Base-by-base conservation (phyloP, 2,797 vertebrate genomes). In the Gallinago stenura region DNA sequence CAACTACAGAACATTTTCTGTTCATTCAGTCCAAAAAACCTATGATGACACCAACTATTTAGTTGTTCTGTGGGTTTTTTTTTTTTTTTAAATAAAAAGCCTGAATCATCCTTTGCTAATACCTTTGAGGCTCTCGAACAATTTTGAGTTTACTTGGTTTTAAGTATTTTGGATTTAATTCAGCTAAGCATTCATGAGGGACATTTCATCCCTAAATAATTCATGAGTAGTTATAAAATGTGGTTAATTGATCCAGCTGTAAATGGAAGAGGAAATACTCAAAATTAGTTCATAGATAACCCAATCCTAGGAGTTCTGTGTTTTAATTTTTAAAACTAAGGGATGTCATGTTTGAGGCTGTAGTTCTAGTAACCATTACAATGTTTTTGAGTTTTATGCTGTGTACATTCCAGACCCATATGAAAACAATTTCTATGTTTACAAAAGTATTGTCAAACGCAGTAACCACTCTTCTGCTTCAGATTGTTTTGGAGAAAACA, bases 141-240 rank as follows among this genome's bases (percentile, higher is more conserved):
- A 70, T 87, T 84, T 51, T 16, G 70, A 58, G 48, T 76, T 72
- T 51, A 79, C 64, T 69, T 57, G 11, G 1, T 9, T 84, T 92
- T 33, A 94, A 71, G 48, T 69, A 56, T 85, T 91, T 82, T 3
- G 3, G 24, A 66, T 92, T 92, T 91, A 76, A 89, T 89, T 87
- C 68, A 84, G 26, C 45, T 72, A 77, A 79, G 70, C 61, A 76
- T 89, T 89, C 54, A 82, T 43, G 75, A 87, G 50, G 68, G 54
- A 78, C 43, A 86, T 68, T 72, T 87, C 17, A 30, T 25, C 16
- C 16, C 82, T 90, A 79, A 93, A 79, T 92, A 87, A 58, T 95
- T 91, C 15, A 61, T 72, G 22, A 79, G 20, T 56, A 88, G 15
- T 82, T 83, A 51, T 70, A 76, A 93, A 95, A 80, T 89, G 48